Conservation (phyloP, 1,140 invertebrate genomes). For the Nasonia giraulti region DNA sequence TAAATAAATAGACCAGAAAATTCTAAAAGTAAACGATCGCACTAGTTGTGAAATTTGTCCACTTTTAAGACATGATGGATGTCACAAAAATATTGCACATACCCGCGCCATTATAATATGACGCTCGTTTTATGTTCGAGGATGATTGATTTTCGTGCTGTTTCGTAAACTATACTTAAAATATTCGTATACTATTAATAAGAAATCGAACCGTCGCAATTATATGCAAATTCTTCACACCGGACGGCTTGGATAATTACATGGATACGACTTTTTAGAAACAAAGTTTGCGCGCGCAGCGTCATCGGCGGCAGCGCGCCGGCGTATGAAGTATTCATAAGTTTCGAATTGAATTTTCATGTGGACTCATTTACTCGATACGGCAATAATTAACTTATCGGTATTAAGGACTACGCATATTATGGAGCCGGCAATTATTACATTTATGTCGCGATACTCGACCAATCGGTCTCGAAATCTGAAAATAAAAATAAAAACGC, state of each 20-base stretch:
- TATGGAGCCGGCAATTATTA: background rate
- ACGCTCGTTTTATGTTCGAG: too few relatives aligned
- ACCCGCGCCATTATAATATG: too few relatives aligned
- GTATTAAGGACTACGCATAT: background rate
- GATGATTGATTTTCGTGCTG: too few relatives aligned
- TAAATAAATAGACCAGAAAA: background rate
- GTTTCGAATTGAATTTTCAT: background rate
- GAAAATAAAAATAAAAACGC: background rate
- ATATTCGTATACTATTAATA: background rate
- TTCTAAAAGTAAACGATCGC: slow-evolving; percentile 23
- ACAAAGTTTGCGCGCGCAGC: background rate
- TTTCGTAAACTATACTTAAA: too few relatives aligned
- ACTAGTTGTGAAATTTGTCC: slow-evolving; percentile 8
- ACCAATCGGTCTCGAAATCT: background rate
- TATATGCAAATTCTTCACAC: background rate
- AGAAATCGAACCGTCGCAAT: background rate
- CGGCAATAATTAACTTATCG: background rate
- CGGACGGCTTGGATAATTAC: background rate
- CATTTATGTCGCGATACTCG: background rate
- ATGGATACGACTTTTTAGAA: background rate
- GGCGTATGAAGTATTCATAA: background rate
- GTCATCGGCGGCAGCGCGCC: too few relatives aligned
- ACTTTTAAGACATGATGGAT: background rate
- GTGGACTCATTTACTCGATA: background rate
- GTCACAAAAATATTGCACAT: slow-evolving; percentile 3